Conservation (phyloP, 2,888 invertebrate species). For the Neoascia interrupta region DNA sequence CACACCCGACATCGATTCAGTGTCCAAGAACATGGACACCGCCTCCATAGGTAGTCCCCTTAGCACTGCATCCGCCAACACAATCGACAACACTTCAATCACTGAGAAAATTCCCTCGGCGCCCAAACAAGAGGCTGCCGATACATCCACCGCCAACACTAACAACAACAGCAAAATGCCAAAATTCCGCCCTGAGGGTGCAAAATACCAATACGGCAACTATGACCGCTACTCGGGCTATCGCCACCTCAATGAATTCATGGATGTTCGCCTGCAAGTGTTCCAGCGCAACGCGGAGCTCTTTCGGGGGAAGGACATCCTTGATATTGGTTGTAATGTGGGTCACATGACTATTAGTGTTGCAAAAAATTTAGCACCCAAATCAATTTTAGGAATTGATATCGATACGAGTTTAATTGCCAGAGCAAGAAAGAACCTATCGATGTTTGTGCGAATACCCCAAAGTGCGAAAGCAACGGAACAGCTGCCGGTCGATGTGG, state of each 20-base stretch:
- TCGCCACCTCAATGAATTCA: slow-evolving; percentile 89
- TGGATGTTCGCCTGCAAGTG: slow-evolving; percentile 90
- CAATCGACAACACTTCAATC: slow-evolving; percentile 21
- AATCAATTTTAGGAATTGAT: slow-evolving; percentile 94
- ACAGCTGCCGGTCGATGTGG: slow-evolving; percentile 6
- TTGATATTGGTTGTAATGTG: slow-evolving; percentile 99
- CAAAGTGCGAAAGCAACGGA: slow-evolving; percentile 22
- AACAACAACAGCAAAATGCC: slow-evolving; percentile 71
- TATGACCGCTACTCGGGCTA: slow-evolving; percentile 98
- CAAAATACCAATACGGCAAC: slow-evolving; percentile 95
- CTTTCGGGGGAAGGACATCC: slow-evolving; percentile 92
- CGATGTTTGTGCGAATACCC: slow-evolving; percentile 78
- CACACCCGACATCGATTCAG: slow-evolving; percentile 74
- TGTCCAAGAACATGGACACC: slow-evolving; percentile 36
- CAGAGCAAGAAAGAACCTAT: slow-evolving; percentile 79
- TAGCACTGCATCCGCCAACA: slow-evolving; percentile 47
- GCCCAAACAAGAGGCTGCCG: slow-evolving; percentile 4
- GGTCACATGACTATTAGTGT: slow-evolving; percentile 96
- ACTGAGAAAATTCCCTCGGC: slow-evolving; percentile 30
- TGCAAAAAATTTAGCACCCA: slow-evolving; percentile 91
- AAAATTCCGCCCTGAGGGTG: slow-evolving; percentile 87
- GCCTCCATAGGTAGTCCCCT: slow-evolving; percentile 49
- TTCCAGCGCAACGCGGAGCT: slow-evolving; percentile 89
- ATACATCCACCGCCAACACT: slow-evolving; percentile 12
- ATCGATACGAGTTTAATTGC: slow-evolving; percentile 93